Evolutionary conservation across 2,797 vertebrate genomes (phyloP).

Genomic region (Coreius guichenoti): DNA sequence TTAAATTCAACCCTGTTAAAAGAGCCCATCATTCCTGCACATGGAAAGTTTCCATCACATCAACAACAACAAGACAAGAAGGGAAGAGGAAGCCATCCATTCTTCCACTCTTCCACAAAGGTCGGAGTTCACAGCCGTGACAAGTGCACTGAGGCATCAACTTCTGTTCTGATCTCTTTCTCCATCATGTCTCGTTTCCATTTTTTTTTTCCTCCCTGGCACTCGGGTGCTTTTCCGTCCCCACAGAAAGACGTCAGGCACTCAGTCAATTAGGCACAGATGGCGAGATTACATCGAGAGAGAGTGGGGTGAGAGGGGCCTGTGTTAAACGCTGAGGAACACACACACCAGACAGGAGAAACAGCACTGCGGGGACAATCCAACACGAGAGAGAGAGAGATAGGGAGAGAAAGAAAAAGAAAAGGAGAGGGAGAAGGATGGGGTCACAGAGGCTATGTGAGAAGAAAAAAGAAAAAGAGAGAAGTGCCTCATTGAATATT

Average conservation of each 20-base stretch:
- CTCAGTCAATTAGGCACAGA: conserved; percentile 64
- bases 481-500: conserved; percentile 41
- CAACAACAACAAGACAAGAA: neutral
- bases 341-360: conserved; percentile 56
- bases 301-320: conserved; percentile 49
- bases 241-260: conserved; percentile 46
- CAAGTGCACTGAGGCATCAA: conserved; percentile 38
- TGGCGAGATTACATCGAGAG: conserved; percentile 58
- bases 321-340: conserved; percentile 53
- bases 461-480: conserved; percentile 23
- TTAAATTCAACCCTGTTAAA: neutral
- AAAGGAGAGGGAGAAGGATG: neutral
- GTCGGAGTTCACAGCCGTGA: conserved; percentile 39
- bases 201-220: conserved; percentile 32
- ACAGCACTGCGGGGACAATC: conserved; percentile 48
- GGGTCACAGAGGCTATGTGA: conserved; percentile 30
- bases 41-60: conserved; percentile 12
- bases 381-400: conserved; percentile 61
- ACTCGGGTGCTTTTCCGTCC: conserved; percentile 39
- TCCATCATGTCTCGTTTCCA: conserved; percentile 30
- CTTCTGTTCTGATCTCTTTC: conserved; percentile 1
- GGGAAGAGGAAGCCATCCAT: neutral
- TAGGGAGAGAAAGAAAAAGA: conserved; percentile 17
- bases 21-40: neutral
- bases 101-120: conserved; percentile 16